phyloP scores from a whole-genome alignment of 2,888 invertebrate genomes.

The Andricus quercusramuli region DNA sequence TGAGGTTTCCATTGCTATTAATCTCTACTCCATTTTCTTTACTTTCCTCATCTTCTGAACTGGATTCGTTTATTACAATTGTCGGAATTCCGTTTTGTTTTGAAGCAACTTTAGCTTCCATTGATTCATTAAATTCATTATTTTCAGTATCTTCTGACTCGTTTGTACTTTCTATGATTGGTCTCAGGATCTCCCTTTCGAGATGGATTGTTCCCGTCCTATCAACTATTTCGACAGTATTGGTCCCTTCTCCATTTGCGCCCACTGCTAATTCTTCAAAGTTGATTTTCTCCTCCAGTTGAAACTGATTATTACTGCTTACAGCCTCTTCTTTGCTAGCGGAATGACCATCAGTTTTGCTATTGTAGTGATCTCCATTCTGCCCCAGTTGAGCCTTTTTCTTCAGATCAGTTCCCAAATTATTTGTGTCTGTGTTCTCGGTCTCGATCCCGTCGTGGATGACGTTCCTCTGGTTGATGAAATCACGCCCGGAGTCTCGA shows the following conservation, averaged over 20 bases:
- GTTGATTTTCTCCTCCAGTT: background rate
- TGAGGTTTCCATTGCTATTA: background rate
- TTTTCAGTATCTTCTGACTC: background rate
- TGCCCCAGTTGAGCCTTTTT: background rate
- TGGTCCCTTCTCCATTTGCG: background rate
- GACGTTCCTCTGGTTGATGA: slow-evolving; percentile 11
- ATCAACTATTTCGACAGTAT: background rate
- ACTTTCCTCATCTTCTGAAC: slow-evolving; percentile 8
- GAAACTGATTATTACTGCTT: background rate
- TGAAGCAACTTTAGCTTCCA: background rate
- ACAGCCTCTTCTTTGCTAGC: background rate
- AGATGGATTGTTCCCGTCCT: slow-evolving; percentile 44
- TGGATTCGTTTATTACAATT: slow-evolving; percentile 25
- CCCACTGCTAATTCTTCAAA: background rate
- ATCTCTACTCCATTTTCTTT: slow-evolving; percentile 5
- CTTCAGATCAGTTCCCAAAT: slow-evolving; percentile 9
- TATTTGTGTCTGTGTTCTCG: background rate
- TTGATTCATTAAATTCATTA: background rate
- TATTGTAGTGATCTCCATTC: background rate
- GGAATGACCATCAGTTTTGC: slow-evolving; percentile 12
- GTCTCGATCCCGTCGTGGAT: background rate
- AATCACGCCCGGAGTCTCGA: slow-evolving; percentile 32
- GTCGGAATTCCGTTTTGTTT: slow-evolving; percentile 11
- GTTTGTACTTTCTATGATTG: slow-evolving; percentile 39
- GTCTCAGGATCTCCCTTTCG: slow-evolving; percentile 43